phyloP scores from a whole-genome alignment of 2,113 vertebrate genomes.

The Amphiprion ocellaris region DNA sequence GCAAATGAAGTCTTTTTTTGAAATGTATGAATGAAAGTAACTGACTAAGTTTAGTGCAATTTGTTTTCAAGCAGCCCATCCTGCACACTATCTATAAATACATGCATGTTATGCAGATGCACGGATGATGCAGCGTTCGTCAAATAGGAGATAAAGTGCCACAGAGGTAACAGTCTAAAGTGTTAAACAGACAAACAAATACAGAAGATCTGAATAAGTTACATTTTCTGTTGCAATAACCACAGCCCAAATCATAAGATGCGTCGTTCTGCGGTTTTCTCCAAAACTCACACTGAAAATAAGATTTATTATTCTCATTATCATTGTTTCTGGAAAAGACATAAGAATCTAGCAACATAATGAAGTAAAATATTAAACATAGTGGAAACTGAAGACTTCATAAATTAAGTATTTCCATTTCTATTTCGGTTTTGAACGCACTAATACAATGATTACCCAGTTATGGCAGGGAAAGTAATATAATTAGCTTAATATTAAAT shows the following conservation, averaged over 20 bases:
- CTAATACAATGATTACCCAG: neutral
- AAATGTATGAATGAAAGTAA: neutral
- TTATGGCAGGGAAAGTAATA: neutral
- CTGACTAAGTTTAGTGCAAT: neutral
- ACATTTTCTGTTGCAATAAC: neutral
- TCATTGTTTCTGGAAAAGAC: neutral
- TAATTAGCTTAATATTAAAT: conserved; percentile 13
- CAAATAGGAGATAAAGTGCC: conserved; percentile 4
- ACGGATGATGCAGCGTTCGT: neutral
- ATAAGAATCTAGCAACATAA: neutral
- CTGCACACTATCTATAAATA: neutral
- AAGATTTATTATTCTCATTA: neutral
- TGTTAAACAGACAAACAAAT: neutral
- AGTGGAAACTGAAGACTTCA: neutral
- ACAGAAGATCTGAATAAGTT: neutral
- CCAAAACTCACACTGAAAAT: neutral
- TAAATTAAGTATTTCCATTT: too few relatives aligned
- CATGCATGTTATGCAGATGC: neutral
- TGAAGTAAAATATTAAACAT: neutral
- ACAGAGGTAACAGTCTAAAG: neutral
- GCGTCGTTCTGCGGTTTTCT: neutral
- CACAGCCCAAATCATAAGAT: neutral
- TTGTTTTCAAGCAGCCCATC: neutral
- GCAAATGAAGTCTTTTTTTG: neutral
- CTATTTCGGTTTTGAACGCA: neutral